Evolutionary conservation across 1,140 invertebrate genomes (phyloP), one percentile per base, ranked within the genome.

Genomic region (Drosophila pectinifera): DNA sequence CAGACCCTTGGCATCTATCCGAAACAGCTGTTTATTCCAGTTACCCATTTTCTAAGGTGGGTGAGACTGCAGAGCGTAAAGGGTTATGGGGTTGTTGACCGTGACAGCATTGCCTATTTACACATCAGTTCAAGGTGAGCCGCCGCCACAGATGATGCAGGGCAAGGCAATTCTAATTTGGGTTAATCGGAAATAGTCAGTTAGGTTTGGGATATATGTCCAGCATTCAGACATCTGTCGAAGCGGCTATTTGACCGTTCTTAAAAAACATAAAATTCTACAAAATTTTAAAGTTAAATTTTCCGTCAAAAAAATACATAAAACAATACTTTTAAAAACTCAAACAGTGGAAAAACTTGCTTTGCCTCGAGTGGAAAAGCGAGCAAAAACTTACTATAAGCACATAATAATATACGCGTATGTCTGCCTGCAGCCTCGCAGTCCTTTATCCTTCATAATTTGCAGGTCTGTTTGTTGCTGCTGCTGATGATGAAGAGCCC

Each of bases 401-500:
- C 68, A 82, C 70, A 64, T 62, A 24, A 72, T 48, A 54, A 39
- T 51, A 58, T 28, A 58, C 49, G 42, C 58, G 61, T 75, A 55
- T 69, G 58, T 77, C 42, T 76, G 61, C 28, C 43, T 67, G 42
- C 51, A 46, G 42, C 45, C 39, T 55, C 49, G 48, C 54, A 62
- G 63, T 72, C 53, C 63, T 59, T 74, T 81, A 88, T 88, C 73
- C 74, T 85, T 82, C 53, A 88, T 82, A 74, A 78, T 86, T 78
- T 82, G 59, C 73, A 78, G 51, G 48, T 74, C 46, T 79, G 57
- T 42, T 62, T 70, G 68, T 38, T 72, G 45, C 28, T 76, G 48
- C 57, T 74, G 79, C 46, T 64, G 68, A 65, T 82, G 82, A 77
- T 88, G 83, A 88, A 83, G 83, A 88, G 77, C 65, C 36, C 80